A percentile compares a stretch with the other conserved stretches of the same genome.
Evolutionary conservation across 1,140 invertebrate species (phyloP).

Genomic region (Lysiphlebus fabarum): DNA sequence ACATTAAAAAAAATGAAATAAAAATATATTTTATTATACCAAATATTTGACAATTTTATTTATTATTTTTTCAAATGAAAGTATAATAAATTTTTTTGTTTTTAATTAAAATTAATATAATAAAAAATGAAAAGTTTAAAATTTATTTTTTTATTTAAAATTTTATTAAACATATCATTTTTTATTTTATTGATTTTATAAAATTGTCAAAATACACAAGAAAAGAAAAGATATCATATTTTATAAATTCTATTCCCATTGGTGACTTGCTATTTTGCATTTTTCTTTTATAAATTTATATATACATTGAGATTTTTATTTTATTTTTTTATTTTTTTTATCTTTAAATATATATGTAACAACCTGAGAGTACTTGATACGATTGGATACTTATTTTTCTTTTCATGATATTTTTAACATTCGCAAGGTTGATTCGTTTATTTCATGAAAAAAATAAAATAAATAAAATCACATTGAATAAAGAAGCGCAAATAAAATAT

Average conservation of each 20-base stretch:
- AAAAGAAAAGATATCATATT: constrained; percentile 21
- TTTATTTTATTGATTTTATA: background rate
- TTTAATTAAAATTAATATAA: background rate
- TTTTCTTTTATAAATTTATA: constrained; percentile 19
- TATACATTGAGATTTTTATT: constrained; percentile 3
- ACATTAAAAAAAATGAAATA: too few species aligned
- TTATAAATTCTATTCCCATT: constrained; percentile 27
- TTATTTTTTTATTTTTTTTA: background rate
- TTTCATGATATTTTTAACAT: constrained; percentile 3
- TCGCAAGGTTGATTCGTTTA: background rate
- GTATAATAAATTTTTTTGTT: too few species aligned
- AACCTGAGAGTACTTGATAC: background rate
- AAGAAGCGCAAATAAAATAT: constrained; percentile 12
- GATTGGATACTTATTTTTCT: constrained; percentile 10
- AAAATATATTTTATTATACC: too few species aligned
- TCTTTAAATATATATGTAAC: constrained; percentile 1
- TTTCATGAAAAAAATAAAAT: constrained; percentile 1
- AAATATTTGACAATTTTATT: too few species aligned
- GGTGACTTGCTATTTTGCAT: constrained; percentile 20
- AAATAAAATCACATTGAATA: constrained; percentile 1
- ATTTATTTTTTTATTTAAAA: background rate
- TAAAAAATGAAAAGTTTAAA: constrained; percentile 7
- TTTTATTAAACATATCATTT: background rate
- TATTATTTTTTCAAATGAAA: too few species aligned
- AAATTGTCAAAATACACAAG: constrained; percentile 1